Evolutionary conservation across 2,888 invertebrate species (phyloP).

Genomic region (Phymatocera aterrima): DNA sequence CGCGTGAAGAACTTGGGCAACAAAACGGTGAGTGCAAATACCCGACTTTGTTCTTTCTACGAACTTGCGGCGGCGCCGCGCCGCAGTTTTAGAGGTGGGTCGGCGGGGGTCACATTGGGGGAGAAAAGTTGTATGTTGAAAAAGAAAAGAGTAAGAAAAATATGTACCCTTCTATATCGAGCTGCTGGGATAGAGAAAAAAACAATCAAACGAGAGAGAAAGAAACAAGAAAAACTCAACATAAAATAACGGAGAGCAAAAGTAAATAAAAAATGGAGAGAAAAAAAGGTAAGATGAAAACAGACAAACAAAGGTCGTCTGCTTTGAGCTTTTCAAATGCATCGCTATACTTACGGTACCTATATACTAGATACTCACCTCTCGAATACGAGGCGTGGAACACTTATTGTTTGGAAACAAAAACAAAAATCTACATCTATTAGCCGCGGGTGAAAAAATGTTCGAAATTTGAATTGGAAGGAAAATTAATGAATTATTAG

Average conservation of each 20-base stretch:
- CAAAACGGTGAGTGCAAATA: slow-evolving; percentile 85
- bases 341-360: too few relatives aligned
- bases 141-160: neutral
- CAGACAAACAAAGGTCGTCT: neutral
- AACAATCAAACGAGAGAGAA: neutral
- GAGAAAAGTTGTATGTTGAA: neutral
- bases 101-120: neutral
- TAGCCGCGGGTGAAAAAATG: neutral
- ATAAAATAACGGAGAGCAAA: neutral
- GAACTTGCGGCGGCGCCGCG: neutral
- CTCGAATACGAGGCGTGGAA: too few relatives aligned
- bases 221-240: neutral
- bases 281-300: neutral
- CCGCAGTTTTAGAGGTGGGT: neutral
- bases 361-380: neutral
- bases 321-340: neutral
- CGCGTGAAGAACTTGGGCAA: slow-evolving; percentile 93
- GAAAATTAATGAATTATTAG: neutral
- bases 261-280: neutral
- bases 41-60: neutral
- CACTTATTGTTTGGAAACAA: too few relatives aligned
- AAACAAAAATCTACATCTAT: too few relatives aligned
- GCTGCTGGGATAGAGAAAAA: neutral
- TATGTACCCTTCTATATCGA: neutral
- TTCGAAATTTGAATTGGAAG: neutral